phyloP scores from a whole-genome alignment of 2,797 vertebrate species.

The Pangasius mekongensis region DNA sequence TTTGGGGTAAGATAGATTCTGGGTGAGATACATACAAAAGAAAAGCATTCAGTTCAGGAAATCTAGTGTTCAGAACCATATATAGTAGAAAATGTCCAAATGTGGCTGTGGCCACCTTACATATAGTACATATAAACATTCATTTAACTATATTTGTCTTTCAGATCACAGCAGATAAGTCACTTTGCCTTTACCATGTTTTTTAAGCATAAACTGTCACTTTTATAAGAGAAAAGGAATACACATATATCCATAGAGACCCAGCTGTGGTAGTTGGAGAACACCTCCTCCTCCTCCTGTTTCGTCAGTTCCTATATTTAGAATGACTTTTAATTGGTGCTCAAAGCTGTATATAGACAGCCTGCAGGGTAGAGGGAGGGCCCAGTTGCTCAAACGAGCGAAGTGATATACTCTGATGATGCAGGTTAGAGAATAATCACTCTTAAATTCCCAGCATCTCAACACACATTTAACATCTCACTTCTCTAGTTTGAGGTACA shows the following conservation, averaged over 20 bases:
- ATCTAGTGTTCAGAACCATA: neutral
- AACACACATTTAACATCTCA: neutral
- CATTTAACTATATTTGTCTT: neutral
- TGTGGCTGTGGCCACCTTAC: neutral
- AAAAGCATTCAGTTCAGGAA: neutral
- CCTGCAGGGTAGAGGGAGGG: slow-evolving; percentile 7
- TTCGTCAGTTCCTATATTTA: slow-evolving; percentile 55
- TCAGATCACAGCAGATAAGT: neutral
- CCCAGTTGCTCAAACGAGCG: slow-evolving; percentile 25
- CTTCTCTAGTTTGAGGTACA: neutral
- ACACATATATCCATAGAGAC: slow-evolving; percentile 35
- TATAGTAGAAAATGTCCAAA: neutral
- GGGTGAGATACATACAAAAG: neutral
- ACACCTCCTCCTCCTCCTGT: slow-evolving; percentile 12
- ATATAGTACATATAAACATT: neutral
- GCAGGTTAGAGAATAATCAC: slow-evolving; percentile 17
- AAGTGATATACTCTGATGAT: slow-evolving; percentile 31
- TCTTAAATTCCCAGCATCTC: neutral
- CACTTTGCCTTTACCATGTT: neutral
- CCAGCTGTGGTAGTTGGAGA: slow-evolving; percentile 42
- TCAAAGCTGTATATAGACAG: slow-evolving; percentile 45
- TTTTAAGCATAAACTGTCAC: neutral
- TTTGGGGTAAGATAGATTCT: neutral
- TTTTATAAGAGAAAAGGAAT: slow-evolving; percentile 17
- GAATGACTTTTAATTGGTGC: slow-evolving; percentile 51